Conservation (phyloP, 1,140 invertebrate genomes). For the Drosophila littoralis region DNA sequence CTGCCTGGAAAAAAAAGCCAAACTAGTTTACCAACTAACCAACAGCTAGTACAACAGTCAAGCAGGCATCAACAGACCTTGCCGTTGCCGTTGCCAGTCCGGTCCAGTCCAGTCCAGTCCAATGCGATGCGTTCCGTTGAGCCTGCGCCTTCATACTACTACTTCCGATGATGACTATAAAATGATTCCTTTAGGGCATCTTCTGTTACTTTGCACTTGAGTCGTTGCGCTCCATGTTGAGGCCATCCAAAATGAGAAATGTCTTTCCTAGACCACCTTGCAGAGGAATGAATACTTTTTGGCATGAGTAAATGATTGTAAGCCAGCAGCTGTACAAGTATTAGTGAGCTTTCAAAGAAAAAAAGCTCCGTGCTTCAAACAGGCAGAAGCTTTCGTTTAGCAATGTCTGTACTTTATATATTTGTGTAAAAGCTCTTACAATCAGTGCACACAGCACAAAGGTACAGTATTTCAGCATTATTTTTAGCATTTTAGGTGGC, state of each 20-base stretch:
- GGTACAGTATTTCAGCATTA: neutral
- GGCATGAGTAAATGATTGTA: neutral
- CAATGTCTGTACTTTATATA: neutral
- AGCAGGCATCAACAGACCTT: slow-evolving; percentile 3
- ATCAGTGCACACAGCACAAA: neutral
- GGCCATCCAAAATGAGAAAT: slow-evolving; percentile 40
- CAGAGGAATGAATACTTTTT: slow-evolving; percentile 14
- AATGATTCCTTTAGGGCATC: slow-evolving; percentile 74
- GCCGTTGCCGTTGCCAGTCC: slow-evolving; percentile 2
- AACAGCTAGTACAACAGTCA: slow-evolving; percentile 8
- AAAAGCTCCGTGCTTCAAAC: neutral
- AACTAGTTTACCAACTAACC: slow-evolving; percentile 66
- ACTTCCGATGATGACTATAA: slow-evolving; percentile 76
- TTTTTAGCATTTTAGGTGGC: slow-evolving; percentile 11
- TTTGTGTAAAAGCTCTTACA: slow-evolving; percentile 10
- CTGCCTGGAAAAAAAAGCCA: slow-evolving; percentile 23
- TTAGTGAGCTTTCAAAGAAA: slow-evolving; percentile 20
- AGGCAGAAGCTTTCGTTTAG: slow-evolving; percentile 1
- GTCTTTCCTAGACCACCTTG: slow-evolving; percentile 59
- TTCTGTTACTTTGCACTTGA: slow-evolving; percentile 57
- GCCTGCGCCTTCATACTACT: slow-evolving; percentile 48
- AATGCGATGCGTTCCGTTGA: slow-evolving; percentile 9
- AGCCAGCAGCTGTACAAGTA: neutral
- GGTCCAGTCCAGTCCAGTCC: slow-evolving; percentile 7
- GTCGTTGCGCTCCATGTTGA: slow-evolving; percentile 16